Evolutionary conservation across 2,797 vertebrate genomes (phyloP).

Genomic region (Danio choprae): DNA sequence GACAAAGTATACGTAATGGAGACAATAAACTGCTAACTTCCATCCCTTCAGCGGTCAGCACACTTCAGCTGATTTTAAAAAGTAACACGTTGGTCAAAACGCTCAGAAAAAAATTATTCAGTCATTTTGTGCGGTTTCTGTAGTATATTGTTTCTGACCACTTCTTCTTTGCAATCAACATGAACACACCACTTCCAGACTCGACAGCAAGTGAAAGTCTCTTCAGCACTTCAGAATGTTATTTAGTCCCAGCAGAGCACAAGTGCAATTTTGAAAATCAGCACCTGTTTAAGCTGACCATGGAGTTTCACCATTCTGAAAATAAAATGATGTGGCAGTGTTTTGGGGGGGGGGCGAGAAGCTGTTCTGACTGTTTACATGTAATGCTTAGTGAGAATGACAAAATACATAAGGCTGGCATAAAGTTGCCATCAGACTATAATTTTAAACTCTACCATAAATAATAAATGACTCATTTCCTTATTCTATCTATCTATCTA

Average conservation of each 20-base stretch:
- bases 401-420: neutral
- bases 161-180: slow-evolving; percentile 8
- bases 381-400: slow-evolving; percentile 29
- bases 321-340: slow-evolving; percentile 34
- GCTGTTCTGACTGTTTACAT: slow-evolving; percentile 17
- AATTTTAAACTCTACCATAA: neutral
- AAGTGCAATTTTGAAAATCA: slow-evolving; percentile 24
- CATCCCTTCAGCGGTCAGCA: neutral
- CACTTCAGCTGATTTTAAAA: neutral
- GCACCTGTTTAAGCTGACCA: slow-evolving; percentile 35
- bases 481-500: too few species aligned
- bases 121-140: neutral
- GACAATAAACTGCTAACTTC: neutral
- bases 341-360: slow-evolving; percentile 23
- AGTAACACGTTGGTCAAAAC: neutral
- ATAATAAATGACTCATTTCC: neutral
- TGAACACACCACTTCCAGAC: neutral
- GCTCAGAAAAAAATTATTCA: neutral
- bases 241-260: slow-evolving; percentile 37
- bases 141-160: slow-evolving; percentile 12
- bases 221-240: slow-evolving; percentile 27
- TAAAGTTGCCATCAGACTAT: neutral
- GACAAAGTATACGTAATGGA: neutral
- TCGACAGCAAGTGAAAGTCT: neutral
- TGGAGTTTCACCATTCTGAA: slow-evolving; percentile 34